Evolutionary conservation across 2,797 vertebrate species (phyloP).

Genomic region (Notolabrus celidotus): DNA sequence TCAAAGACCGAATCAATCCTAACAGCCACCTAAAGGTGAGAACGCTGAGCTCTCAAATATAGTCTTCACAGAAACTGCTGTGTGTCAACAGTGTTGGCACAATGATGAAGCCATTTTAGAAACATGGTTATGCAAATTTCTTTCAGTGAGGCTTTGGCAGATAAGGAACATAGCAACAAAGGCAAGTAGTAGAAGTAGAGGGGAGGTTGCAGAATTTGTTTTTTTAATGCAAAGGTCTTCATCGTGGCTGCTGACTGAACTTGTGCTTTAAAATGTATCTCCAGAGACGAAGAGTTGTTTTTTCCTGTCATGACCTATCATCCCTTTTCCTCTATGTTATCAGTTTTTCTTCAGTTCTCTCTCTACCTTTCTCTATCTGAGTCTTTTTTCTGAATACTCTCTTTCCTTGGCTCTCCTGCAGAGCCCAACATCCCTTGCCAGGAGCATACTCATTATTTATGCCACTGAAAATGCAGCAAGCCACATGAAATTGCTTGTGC

Average conservation of each 20-base stretch:
- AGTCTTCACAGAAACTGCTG: conserved; percentile 34
- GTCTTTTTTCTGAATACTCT: conserved; percentile 23
- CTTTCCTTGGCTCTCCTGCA: conserved; percentile 47
- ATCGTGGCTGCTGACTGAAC: conserved; percentile 18
- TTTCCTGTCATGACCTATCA: neutral
- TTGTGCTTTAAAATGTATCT: neutral
- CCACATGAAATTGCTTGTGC: conserved; percentile 47
- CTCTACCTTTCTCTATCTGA: conserved; percentile 1
- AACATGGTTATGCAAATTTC: conserved; percentile 12
- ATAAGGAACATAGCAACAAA: neutral
- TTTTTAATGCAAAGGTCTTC: neutral
- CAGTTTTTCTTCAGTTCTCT: neutral
- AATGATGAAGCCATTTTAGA: conserved; percentile 6
- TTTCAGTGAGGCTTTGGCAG: conserved; percentile 3
- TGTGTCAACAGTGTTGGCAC: neutral
- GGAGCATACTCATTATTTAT: conserved; percentile 44
- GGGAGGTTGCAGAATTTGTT: conserved; percentile 9
- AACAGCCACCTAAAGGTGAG: conserved; percentile 31
- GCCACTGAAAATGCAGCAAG: conserved; percentile 48
- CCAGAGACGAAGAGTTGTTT: conserved; percentile 8
- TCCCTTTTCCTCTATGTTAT: too few relatives aligned
- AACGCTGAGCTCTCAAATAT: conserved; percentile 19
- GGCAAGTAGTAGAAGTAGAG: neutral
- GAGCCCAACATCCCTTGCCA: conserved; percentile 37
- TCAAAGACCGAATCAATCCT: conserved; percentile 38